phyloP scores from a whole-genome alignment of 2,113 vertebrate genomes.

The Numida meleagris region DNA sequence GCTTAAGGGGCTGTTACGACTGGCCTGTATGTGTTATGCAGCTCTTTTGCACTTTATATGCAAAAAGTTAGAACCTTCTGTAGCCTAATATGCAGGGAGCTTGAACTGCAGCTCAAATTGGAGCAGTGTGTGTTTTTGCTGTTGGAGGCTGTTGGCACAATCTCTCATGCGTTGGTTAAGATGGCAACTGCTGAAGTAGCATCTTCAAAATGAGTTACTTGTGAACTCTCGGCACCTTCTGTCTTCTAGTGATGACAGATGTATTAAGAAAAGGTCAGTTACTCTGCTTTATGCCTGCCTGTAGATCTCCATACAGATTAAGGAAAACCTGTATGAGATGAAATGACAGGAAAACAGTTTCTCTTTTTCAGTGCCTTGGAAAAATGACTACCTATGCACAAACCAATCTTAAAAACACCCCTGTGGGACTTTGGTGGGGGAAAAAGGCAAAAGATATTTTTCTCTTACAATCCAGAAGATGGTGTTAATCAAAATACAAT shows the following conservation, averaged over 20 bases:
- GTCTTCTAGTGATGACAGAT: neutral
- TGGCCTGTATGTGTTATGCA: neutral
- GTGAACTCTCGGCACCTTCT: neutral
- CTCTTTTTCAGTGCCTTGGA: neutral
- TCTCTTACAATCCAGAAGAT: neutral
- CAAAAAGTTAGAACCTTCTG: neutral
- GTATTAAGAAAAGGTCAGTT: neutral
- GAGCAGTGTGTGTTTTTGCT: neutral
- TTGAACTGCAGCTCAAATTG: neutral
- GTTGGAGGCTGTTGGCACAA: neutral
- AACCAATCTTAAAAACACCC: neutral
- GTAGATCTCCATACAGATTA: neutral
- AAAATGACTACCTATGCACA: neutral
- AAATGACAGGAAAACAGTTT: neutral
- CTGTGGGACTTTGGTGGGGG: neutral
- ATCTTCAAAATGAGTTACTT: neutral
- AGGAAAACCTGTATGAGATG: neutral
- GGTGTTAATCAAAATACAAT: conserved; percentile 32
- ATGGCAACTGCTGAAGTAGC: neutral
- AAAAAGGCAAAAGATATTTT: neutral
- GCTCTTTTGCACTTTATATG: neutral
- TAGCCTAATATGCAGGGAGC: accelerated
- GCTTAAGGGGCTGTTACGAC: neutral
- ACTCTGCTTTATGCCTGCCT: neutral
- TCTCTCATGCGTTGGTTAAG: neutral